These are phyloP conservation scores for Excalfactoria chinensis DNA, from an alignment of 2,113 vertebrate species.

Conservation along the genomic window DNA sequence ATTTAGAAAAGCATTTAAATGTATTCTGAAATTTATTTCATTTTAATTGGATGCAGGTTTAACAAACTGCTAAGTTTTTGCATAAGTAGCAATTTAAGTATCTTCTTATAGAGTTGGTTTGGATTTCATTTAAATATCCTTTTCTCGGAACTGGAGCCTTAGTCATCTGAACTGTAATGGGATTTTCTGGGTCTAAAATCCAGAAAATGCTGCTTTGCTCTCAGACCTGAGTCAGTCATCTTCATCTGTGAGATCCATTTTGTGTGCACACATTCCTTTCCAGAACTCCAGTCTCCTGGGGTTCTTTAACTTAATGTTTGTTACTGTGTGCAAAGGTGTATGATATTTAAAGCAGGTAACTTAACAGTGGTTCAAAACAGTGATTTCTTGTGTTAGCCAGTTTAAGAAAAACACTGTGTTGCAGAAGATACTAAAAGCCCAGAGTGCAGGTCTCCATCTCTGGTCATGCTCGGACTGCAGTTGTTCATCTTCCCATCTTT, in stretches of 20 bases:
- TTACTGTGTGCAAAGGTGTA: background rate
- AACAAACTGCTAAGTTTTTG: slow-evolving; percentile 27
- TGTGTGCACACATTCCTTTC: background rate
- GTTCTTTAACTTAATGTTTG: background rate
- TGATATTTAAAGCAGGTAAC: background rate
- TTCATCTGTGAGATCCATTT: background rate
- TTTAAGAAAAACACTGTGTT: background rate
- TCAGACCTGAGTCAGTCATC: background rate
- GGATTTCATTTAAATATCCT: background rate
- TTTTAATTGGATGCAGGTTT: slow-evolving; percentile 20
- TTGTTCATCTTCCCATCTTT: background rate
- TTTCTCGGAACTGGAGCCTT: background rate
- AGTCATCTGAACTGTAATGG: background rate
- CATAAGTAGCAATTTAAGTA: slow-evolving; percentile 12
- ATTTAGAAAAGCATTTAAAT: slow-evolving; percentile 32
- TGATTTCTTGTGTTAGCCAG: background rate
- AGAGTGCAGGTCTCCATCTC: background rate
- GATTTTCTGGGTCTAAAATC: background rate
- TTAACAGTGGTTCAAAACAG: background rate
- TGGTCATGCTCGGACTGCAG: background rate
- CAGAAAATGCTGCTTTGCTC: background rate
- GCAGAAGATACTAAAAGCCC: background rate
- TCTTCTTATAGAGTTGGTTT: background rate
- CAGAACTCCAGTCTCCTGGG: background rate
- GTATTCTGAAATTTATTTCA: background rate